Evolutionary conservation across 1,140 invertebrate genomes (phyloP), one percentile per base, ranked within the genome.

Genomic region (Ganaspis sp.): DNA sequence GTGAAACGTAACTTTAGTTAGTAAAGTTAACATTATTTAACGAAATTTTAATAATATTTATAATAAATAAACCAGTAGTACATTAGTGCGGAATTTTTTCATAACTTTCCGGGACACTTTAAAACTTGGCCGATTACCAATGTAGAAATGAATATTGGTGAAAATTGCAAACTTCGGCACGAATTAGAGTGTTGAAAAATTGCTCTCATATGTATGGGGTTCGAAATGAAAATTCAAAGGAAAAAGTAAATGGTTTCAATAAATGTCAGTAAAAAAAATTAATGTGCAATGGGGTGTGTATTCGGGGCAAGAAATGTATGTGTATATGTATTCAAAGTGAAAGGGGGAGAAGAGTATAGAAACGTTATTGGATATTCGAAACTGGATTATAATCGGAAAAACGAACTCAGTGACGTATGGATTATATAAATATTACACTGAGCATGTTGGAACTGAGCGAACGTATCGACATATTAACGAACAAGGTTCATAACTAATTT

Each of bases 401-500:
- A 1, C 58, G 58, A 64, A 29, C 23, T 26, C 23, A 11, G 53
- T 54, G 11, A 11, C 23, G 58, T 11, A 29, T 29, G 58, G 58
- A 64, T 64, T 64, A 64, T n/a, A n/a, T 64, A 64, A 64, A 64
- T 64, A 64, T 64, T 64, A 29, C n/a, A n/a, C 58, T 64, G 12
- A 29, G 23, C 23, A 26, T 15, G 23, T 29, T 64, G 23, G 21
- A 17, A 49, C 1, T n/a, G 21, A 64, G 58, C 15, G 15, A 64
- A 64, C 58, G 37, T 77, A 69, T 81, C 64, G 74, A 64, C 70
- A 70, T 6, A 74, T 5, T 21, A 71, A 53, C 26, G 37, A 34
- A n/a, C 38, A 75, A 64, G 53, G 49, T 72, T 73, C 26, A 42
- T 72, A 54, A 76, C 78, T 85, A 83, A 85, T 85, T 77, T 78